Percentiles rank a stretch among this genome's conserved stretches.
phyloP scores from a whole-genome alignment of 2,888 invertebrate species.

The Ceramica pisi region DNA sequence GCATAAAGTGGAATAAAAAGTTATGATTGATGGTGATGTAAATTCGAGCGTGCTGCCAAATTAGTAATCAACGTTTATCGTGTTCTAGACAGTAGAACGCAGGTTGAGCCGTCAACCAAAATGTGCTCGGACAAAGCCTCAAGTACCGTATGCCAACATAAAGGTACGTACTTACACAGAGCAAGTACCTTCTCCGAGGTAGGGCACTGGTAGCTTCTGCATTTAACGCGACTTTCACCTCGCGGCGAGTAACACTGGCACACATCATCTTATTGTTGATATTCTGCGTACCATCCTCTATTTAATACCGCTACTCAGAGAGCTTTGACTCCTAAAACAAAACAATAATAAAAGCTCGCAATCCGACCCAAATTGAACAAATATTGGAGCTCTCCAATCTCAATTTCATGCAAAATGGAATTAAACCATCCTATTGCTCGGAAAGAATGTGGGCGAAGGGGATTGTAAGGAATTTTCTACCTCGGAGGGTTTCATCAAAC shows the following conservation, averaged over 20 bases:
- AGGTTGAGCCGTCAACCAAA: conserved; percentile 48
- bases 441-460: conserved; percentile 24
- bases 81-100: conserved; percentile 12
- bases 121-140: conserved; percentile 43
- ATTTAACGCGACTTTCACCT: conserved; percentile 63
- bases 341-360: conserved; percentile 13
- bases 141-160: conserved; percentile 35
- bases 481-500: conserved; percentile 9
- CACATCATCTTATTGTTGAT: conserved; percentile 47
- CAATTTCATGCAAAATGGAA: conserved; percentile 32
- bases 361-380: conserved; percentile 18
- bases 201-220: conserved; percentile 54
- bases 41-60: conserved; percentile 19
- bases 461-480: conserved; percentile 33
- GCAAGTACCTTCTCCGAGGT: conserved; percentile 44
- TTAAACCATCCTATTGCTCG: conserved; percentile 15
- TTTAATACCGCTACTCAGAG: neutral
- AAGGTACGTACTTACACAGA: conserved; percentile 17
- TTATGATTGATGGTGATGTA: neutral
- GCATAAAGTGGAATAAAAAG: neutral
- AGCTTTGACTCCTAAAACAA: conserved; percentile 16
- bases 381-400: conserved; percentile 17
- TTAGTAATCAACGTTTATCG: neutral
- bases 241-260: conserved; percentile 53
- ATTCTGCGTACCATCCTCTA: conserved; percentile 13